Conservation (phyloP, 2,113 vertebrate genomes). For the Fulica atra region DNA sequence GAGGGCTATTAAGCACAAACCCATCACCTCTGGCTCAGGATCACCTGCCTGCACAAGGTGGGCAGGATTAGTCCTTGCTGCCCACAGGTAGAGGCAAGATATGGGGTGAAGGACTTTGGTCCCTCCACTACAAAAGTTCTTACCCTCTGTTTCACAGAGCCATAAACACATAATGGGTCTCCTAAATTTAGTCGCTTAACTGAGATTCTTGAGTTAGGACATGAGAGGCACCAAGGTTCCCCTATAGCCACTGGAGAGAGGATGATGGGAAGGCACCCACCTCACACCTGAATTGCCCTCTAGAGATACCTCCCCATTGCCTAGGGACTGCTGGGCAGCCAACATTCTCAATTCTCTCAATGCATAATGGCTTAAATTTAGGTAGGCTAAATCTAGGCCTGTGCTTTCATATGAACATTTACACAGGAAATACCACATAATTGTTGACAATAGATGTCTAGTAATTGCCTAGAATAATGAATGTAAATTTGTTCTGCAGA, state of each 20-base stretch:
- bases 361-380: not conserved
- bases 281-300: not conserved
- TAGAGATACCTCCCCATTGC: not conserved
- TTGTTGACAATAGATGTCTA: not conserved
- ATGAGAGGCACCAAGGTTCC: not conserved
- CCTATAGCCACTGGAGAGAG: not conserved
- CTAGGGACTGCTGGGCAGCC: not conserved
- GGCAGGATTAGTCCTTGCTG: not conserved
- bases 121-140: not conserved
- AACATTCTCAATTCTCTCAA: not conserved
- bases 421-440: not conserved
- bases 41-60: not conserved
- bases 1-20: not conserved
- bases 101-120: not conserved
- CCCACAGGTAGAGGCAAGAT: not conserved
- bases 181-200: not conserved
- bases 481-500: not conserved
- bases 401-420: not conserved
- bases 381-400: not conserved
- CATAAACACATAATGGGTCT: rapidly evolving
- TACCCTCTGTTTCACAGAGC: not conserved
- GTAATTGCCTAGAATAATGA: not conserved
- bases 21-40: not conserved
- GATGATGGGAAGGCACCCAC: not conserved
- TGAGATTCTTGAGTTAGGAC: not conserved